Evolutionary conservation across 2,888 invertebrate species (phyloP).

Genomic region (Latrodectus elegans): DNA sequence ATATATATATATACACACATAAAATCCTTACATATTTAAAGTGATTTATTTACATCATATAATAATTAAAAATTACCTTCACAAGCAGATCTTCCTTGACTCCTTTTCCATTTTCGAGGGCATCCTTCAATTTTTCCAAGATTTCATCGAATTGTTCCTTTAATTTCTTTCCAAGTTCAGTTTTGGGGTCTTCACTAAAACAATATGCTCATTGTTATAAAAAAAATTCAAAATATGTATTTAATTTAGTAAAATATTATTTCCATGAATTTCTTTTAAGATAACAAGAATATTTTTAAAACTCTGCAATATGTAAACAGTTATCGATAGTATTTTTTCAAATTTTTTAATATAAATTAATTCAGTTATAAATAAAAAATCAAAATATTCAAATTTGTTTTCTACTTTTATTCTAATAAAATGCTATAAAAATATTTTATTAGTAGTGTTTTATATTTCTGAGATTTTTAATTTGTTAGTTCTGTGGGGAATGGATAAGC

Average conservation of each 20-base stretch:
- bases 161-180: constrained; percentile 32
- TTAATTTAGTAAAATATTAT: too few relatives aligned
- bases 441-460: too few relatives aligned
- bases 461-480: neutral
- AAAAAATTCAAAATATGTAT: too few relatives aligned
- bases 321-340: too few relatives aligned
- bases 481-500: neutral
- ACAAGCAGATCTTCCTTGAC: constrained; percentile 40
- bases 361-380: neutral
- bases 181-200: neutral
- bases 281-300: too few relatives aligned
- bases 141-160: constrained; percentile 21
- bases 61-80: constrained; percentile 20
- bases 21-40: too few relatives aligned
- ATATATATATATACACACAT: too few relatives aligned
- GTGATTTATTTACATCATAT: neutral
- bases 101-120: constrained; percentile 43
- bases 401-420: too few relatives aligned
- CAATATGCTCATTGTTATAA: neutral
- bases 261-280: too few relatives aligned
- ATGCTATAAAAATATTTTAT: too few relatives aligned
- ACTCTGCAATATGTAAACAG: too few relatives aligned
- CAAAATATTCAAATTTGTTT: neutral
- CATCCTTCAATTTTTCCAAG: constrained; percentile 52
- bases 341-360: neutral